phyloP scores from a whole-genome alignment of 2,113 vertebrate genomes.

The Cheirogaleus medius region DNA sequence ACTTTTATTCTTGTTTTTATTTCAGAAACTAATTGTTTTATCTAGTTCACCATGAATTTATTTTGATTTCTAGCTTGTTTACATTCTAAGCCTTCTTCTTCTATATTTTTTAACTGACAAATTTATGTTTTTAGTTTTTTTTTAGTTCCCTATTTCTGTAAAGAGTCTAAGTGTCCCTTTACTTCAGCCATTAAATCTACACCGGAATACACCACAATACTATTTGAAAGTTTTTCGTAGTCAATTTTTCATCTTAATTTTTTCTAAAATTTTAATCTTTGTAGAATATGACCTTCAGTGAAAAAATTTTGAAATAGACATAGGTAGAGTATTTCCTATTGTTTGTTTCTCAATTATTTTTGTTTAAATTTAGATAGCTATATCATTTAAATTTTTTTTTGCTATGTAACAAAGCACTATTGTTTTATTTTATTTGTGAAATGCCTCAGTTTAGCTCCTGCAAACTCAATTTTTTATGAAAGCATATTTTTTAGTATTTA shows the following conservation, averaged over 20 bases:
- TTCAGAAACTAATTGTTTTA: not conserved
- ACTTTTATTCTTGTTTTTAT: not conserved
- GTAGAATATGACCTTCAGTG: too few species aligned
- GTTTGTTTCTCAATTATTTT: not conserved
- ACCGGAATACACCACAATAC: not conserved
- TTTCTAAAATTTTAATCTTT: not conserved
- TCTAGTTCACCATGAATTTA: not conserved
- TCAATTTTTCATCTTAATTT: not conserved
- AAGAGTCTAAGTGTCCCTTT: not conserved
- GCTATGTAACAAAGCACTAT: not conserved
- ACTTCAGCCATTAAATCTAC: not conserved
- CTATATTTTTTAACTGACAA: not conserved
- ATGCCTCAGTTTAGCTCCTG: not conserved
- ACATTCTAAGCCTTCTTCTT: not conserved
- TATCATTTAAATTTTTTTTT: not conserved
- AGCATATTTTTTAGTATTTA: not conserved
- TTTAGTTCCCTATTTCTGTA: not conserved
- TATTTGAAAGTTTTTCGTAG: not conserved
- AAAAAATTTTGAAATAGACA: not conserved
- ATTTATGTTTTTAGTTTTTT: not conserved
- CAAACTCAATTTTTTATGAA: not conserved
- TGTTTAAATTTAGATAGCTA: not conserved
- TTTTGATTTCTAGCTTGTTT: constrained; percentile 9
- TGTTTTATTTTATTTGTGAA: not conserved
- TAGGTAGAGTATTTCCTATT: not conserved